Percentiles rank a stretch among this genome's conserved stretches.
These are phyloP conservation scores for Molossus molossus DNA, from an alignment of 2,797 vertebrate genomes.

Conservation along the genomic window DNA sequence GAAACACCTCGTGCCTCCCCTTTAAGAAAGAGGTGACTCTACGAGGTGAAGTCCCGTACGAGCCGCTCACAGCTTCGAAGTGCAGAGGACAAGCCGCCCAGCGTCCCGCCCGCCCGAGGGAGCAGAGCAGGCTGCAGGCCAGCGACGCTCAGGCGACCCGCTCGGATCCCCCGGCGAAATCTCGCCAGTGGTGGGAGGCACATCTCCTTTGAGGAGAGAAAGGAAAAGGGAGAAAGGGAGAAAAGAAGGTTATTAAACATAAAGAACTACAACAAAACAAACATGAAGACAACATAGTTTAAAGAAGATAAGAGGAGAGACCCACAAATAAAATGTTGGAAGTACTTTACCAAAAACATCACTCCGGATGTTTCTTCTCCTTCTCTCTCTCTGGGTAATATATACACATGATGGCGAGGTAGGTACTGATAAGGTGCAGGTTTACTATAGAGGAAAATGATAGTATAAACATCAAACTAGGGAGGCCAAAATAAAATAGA, in stretches of 20 bases:
- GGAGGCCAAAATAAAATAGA: not conserved
- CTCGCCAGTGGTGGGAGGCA: not conserved
- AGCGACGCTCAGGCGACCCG: rapidly evolving
- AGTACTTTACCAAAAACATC: no score
- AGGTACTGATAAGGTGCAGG: not conserved
- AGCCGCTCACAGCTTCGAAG: not conserved
- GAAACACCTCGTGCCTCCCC: not conserved
- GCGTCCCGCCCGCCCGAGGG: rapidly evolving
- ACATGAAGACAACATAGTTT: not conserved
- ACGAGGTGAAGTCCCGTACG: not conserved
- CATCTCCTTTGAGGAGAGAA: no score
- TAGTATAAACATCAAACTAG: not conserved
- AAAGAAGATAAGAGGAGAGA: not conserved
- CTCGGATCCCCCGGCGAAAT: rapidly evolving
- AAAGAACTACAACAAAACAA: not conserved
- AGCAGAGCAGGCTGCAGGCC: no score
- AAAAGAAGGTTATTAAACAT: not conserved
- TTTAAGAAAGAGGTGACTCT: not conserved
- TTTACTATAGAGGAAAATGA: not conserved
- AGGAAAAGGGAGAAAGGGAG: no score
- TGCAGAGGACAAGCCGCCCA: not conserved
- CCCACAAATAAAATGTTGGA: not conserved
- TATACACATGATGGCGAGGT: not conserved
- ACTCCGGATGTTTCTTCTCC: not conserved
- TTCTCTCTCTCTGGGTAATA: not conserved